These are phyloP conservation scores for Cherax destructor DNA, from an alignment of 1,140 invertebrate genomes.

Conservation along the genomic window DNA sequence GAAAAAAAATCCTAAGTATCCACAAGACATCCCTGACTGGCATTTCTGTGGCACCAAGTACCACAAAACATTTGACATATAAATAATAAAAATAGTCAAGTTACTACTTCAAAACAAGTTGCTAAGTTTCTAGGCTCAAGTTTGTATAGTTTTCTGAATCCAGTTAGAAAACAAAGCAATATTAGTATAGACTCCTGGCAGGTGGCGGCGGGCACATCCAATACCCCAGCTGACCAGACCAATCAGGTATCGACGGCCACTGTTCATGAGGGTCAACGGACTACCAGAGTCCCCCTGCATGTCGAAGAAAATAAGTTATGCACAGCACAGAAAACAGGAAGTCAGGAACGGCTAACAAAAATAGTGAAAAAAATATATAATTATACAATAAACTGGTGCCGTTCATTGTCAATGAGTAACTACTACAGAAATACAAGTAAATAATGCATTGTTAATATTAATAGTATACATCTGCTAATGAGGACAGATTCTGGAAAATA, in stretches of 20 bases:
- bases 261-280: slow-evolving; percentile 49
- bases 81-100: background rate
- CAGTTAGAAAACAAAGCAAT: slow-evolving; percentile 69
- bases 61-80: background rate
- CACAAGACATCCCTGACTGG: slow-evolving; percentile 1
- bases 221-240: slow-evolving; percentile 78
- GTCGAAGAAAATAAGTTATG: background rate
- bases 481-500: too few relatives aligned
- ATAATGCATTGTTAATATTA: too few relatives aligned
- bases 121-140: background rate
- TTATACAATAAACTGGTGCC: too few relatives aligned
- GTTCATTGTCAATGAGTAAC: too few relatives aligned
- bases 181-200: slow-evolving; percentile 75
- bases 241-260: slow-evolving; percentile 74
- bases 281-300: slow-evolving; percentile 62
- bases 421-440: too few relatives aligned
- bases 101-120: background rate
- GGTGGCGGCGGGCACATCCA: slow-evolving; percentile 74
- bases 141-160: slow-evolving; percentile 21
- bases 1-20: background rate
- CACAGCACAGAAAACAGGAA: background rate
- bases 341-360: background rate
- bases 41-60: background rate
- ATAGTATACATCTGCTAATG: too few relatives aligned
- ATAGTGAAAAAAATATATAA: too few relatives aligned